phyloP scores from a whole-genome alignment of 2,797 vertebrate species.

The Avahi laniger region DNA sequence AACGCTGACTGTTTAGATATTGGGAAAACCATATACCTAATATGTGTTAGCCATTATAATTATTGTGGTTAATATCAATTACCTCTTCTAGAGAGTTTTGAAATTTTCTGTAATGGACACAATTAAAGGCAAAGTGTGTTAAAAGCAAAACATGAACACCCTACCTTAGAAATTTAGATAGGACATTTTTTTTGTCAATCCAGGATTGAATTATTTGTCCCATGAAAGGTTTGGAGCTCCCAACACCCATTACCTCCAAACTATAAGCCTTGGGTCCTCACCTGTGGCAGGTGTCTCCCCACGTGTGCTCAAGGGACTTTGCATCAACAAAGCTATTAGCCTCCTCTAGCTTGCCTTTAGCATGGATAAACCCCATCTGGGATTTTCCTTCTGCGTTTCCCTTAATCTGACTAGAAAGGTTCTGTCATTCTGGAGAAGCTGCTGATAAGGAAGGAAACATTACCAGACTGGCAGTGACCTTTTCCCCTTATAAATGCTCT shows the following conservation, averaged over 20 bases:
- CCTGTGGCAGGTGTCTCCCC: background rate
- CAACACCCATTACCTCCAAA: background rate
- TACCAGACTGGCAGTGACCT: background rate
- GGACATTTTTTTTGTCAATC: background rate
- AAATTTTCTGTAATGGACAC: background rate
- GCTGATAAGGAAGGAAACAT: background rate
- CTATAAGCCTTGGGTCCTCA: background rate
- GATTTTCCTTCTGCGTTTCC: background rate
- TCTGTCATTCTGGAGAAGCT: constrained; percentile 10
- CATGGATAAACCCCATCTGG: background rate
- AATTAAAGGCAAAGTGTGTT: background rate
- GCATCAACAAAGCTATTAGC: background rate
- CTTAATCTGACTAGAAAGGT: background rate
- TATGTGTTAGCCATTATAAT: constrained; percentile 28
- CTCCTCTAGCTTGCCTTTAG: background rate
- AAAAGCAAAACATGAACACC: background rate
- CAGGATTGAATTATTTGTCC: background rate
- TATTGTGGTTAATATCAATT: background rate
- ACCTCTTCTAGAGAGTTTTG: constrained; percentile 17
- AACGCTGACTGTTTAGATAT: background rate
- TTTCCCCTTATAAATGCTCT: background rate
- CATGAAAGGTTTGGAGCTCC: background rate
- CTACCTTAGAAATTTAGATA: constrained; percentile 4
- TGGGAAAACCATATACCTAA: background rate
- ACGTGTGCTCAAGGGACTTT: background rate